Evolutionary conservation across 2,113 vertebrate species (phyloP), one percentile per base, ranked within the genome.

Genomic region (Neogobius melanostomus): DNA sequence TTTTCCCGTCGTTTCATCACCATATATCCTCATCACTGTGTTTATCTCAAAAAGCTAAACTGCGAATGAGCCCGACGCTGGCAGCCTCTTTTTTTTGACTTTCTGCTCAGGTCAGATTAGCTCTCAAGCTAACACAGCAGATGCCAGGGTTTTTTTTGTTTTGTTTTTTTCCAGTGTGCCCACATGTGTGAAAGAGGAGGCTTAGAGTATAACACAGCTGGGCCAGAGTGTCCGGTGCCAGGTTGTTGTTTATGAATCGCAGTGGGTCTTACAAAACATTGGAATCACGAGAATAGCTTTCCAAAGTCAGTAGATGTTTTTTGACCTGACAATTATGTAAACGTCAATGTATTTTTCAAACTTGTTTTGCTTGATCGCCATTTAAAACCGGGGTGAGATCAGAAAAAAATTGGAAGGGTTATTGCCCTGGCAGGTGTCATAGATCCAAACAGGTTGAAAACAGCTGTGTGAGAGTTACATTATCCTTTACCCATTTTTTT

Each of bases 101-200:
- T 71, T 6, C 59, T 76, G 67, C 7, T 69, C 54, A 67, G 63
- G 63, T 78, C 53, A 74, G 77, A 80, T 83, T 77, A 69, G 69
- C 64, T 81, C 80, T 85, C 79, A 82, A 49, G 48, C 77, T 71
- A 85, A 66, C 17, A 63, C 9, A 28, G 42, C 4, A 9, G 44
- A 66, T 73, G 54, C 59, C 70, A 78, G 69, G 7, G 68, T 59
- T 69, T 52, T 73, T 59, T 45, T 59, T 74, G 48, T 49, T 50
- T 66, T 64, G 66, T 51, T 59, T 42, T 43, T 66, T 74, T 85
- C 80, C 85, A 82, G 82, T 82, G 82, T 82, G 72, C 66, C 82
- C 84, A 88, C 76, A 89, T 87, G 82, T 82, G 76, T 44, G 60
- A 67, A 71, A 79, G 69, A 46, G 56, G 42, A 66, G 8, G 56